Percentiles rank a stretch among this genome's conserved stretches.
Evolutionary conservation across 1,140 invertebrate species (phyloP).

Genomic region (Anastatus disparis): DNA sequence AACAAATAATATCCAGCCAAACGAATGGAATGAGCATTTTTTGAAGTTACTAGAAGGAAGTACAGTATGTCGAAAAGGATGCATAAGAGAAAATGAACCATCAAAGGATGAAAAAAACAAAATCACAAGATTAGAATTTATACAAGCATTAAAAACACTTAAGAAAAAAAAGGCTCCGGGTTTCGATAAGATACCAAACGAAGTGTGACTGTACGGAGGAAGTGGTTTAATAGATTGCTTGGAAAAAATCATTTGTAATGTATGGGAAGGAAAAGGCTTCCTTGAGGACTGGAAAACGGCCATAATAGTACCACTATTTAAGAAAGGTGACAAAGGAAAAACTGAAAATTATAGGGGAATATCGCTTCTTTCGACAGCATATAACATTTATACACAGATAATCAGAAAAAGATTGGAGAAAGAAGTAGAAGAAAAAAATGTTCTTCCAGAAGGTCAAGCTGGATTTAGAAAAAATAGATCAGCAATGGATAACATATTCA

Average conservation of each 20-base stretch:
- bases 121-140: background rate
- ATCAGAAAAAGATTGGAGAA: background rate
- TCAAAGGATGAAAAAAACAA: background rate
- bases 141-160: background rate
- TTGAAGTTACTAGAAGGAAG: background rate
- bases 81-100: background rate
- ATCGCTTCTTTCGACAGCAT: background rate
- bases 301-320: background rate
- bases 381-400: background rate
- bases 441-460: constrained; percentile 17
- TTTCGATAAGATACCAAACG: constrained; percentile 16
- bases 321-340: background rate
- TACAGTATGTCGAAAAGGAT: background rate
- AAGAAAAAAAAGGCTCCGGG: constrained; percentile 28
- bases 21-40: constrained; percentile 1
- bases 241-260: background rate
- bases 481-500: constrained; percentile 8
- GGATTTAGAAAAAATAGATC: constrained; percentile 37
- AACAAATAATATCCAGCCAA: background rate
- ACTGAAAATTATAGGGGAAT: background rate
- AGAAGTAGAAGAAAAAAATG: background rate
- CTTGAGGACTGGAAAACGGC: constrained; percentile 6
- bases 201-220: constrained; percentile 16
- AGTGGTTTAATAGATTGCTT: background rate
- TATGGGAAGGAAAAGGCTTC: constrained; percentile 4